A percentile compares a stretch with the other conserved stretches of the same genome.
phyloP scores from a whole-genome alignment of 1,140 invertebrate species.

The Drosophila littoralis region DNA sequence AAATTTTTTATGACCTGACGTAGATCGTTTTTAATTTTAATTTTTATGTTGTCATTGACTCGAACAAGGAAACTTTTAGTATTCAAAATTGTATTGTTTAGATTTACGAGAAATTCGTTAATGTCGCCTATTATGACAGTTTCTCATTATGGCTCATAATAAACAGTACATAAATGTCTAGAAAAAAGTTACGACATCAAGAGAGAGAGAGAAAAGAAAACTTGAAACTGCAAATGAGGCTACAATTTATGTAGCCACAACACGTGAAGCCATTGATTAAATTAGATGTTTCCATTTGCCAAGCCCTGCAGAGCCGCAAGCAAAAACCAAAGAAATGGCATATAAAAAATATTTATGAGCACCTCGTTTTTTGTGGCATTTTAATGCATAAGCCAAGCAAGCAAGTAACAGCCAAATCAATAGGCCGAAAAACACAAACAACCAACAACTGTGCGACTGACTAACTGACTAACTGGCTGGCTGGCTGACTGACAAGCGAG shows the following conservation, averaged over 20 bases:
- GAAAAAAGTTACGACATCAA: constrained; percentile 69
- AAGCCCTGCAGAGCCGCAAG: constrained; percentile 53
- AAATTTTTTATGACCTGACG: too few species aligned
- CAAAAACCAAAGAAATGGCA: constrained; percentile 55
- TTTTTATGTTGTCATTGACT: too few species aligned
- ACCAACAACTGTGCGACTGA: constrained; percentile 15
- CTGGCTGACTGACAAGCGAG: constrained; percentile 61
- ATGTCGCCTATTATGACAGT: constrained; percentile 54
- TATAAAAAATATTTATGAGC: constrained; percentile 78
- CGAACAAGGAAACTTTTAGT: neutral
- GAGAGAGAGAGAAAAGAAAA: constrained; percentile 21
- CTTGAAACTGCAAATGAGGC: constrained; percentile 34
- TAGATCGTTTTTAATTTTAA: too few species aligned
- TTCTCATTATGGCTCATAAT: constrained; percentile 54
- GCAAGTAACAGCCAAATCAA: constrained; percentile 52
- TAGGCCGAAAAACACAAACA: constrained; percentile 36
- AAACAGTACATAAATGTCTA: constrained; percentile 74
- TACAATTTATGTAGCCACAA: constrained; percentile 76
- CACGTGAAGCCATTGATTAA: constrained; percentile 81
- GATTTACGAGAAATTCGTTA: constrained; percentile 32
- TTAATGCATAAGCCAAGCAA: constrained; percentile 61
- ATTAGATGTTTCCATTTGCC: constrained; percentile 67
- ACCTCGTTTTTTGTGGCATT: constrained; percentile 58
- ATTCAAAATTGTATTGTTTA: neutral
- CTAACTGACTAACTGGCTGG: constrained; percentile 9